Evolutionary conservation across 2,113 vertebrate species (phyloP), one percentile per base, ranked within the genome.

Genomic region (Pristiophorus japonicus): DNA sequence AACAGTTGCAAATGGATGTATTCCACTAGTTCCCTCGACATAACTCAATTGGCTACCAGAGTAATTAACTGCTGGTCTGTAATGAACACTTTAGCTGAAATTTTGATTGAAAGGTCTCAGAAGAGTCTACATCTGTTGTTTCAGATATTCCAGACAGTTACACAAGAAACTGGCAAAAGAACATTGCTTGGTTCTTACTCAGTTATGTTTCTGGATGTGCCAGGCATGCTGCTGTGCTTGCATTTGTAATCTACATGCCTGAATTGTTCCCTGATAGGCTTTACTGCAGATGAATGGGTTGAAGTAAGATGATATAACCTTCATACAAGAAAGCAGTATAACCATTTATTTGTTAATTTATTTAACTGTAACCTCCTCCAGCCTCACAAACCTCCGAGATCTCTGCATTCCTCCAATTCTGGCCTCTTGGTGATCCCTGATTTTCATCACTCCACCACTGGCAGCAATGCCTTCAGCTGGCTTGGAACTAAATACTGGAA

Each of bases 21-120:
- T n/a, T 63, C 4, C 20, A 38, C 34, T 63, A 20, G 16, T 92
- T 92, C 34, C 1, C n/a, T 18, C 59, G n/a, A 38, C 59, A 30
- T 63, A 91, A 91, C 55, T 91, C 55, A 91, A 63, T 91, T 63
- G 55, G n/a, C 59, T 62, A 91, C 59, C 34, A 65, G 62, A 38
- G n/a, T 92, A 92, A 92, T 92, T 92, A 92, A 92, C 88, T 92
- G 59, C 59, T 92, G 34, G 59, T 65, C 88, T 63, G 59, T 92
- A 63, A 92, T 65, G 59, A 92, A 38, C 85, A 38, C 88, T 38
- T 65, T 22, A 34, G 59, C 62, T 92, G 14, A 59, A 92, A 92
- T 38, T 63, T 92, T 63, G 59, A 38, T 38, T 92, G 88, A 92
- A 92, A 62, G 59, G 14, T 63, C 59, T 92, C 34, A 20, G 59